Conservation (phyloP, 2,888 invertebrate species). For the Allygus modestus region DNA sequence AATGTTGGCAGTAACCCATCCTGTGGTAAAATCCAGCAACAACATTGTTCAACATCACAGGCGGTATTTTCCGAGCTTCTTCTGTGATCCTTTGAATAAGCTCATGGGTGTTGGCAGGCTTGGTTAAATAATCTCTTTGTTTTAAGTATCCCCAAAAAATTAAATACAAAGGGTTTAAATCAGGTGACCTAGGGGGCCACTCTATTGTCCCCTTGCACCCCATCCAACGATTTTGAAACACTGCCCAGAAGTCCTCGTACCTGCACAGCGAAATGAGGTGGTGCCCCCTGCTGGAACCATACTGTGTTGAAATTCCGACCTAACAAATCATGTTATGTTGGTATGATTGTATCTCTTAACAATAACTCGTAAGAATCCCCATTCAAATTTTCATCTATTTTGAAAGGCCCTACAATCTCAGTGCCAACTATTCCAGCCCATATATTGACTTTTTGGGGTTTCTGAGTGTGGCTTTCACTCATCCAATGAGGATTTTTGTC, state of each 20-base stretch:
- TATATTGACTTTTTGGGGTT: conserved; percentile 61
- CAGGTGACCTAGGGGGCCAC: conserved; percentile 50
- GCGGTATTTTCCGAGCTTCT: background rate
- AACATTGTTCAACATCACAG: background rate
- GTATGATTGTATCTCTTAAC: background rate
- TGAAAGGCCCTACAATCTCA: background rate
- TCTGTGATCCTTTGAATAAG: background rate
- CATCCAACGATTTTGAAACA: conserved; percentile 5
- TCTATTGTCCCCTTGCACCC: conserved; percentile 33
- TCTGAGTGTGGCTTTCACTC: conserved; percentile 55
- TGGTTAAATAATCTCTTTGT: background rate
- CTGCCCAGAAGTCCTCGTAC: conserved; percentile 17
- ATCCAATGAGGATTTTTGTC: conserved; percentile 42
- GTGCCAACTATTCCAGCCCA: conserved; percentile 58
- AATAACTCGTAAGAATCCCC: conserved; percentile 21
- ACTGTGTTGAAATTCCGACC: conserved; percentile 29
- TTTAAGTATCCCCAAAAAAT: conserved; percentile 1
- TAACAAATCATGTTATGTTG: background rate
- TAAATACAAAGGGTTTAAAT: conserved; percentile 38
- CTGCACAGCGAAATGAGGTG: conserved; percentile 38
- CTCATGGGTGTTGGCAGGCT: conserved; percentile 11
- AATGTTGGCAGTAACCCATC: background rate
- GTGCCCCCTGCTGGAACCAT: conserved; percentile 34
- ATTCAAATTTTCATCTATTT: conserved; percentile 28
- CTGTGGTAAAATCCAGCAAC: background rate